Evolutionary conservation across 92 coral and sea anemone genomes (phyloP), one percentile per base, ranked within the genome.

Genomic region (Meandrina meandrites): DNA sequence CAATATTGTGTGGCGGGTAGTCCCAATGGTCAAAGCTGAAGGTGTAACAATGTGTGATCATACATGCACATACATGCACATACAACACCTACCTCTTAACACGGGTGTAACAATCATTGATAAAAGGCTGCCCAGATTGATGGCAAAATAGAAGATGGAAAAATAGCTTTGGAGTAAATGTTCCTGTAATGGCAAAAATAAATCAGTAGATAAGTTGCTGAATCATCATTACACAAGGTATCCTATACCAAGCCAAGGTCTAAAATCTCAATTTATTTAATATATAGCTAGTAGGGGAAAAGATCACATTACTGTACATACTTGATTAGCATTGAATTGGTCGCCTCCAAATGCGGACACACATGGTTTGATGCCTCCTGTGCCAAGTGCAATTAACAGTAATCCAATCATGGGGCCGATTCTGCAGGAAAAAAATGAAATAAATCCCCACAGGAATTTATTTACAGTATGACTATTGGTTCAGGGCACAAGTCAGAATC

Each of bases 341-440:
- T 96, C 99, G n/a, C 99, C 99, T 34, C 99, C 99, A 93, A 96
- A 96, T 71, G 99, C 99, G 0, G 99, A 96, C 79, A 96, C 99
- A 82, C 99, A 96, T 18, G 99, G 99, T 79, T 96, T 96, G 78
- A 96, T 96, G 45, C 99, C 99, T 53, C 99, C 99, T 40, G 99
- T 96, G 73, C 99, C 99, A 45, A 96, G 84, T 11, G 99, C 98
- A 86, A 96, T 96, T 50, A 96, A 87, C 40, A 96, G 78, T 76
- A 96, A 84, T 67, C 99, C 99, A 40, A 93, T 82, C 99, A 96
- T 91, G 16, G 98, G 98, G 35, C 99, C 99, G 81, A 92, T 90
- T 15, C 99, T 96, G 80, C 17, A 82, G 80, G 8, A 54, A 37
- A 34, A 60, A 50, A 10, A 11, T 35, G 34, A 14, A 72, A 36